Percentiles rank a stretch among this genome's conserved stretches.
Evolutionary conservation across 1,140 invertebrate species (phyloP).

Genomic region (Drosophila oshimai): DNA sequence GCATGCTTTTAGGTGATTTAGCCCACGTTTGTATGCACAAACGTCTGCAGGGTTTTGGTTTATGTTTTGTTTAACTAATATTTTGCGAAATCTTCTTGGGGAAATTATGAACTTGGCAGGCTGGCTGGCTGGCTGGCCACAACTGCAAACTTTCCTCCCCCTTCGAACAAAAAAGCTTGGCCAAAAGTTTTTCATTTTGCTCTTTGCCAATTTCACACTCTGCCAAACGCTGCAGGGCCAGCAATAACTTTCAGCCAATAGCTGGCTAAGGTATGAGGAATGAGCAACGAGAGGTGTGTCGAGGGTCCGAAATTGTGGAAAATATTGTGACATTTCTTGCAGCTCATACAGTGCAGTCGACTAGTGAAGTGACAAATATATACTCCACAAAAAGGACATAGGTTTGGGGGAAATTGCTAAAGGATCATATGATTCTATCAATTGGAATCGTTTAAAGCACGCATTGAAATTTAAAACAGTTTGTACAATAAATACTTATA

Average conservation of each 20-base stretch:
- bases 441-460: not conserved
- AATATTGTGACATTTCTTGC: slow-evolving; percentile 35
- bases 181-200: slow-evolving; percentile 76
- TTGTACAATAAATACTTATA: too few relatives aligned
- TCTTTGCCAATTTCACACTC: slow-evolving; percentile 77
- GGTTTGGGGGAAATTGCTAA: not conserved
- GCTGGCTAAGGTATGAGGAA: slow-evolving; percentile 30
- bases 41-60: slow-evolving; percentile 77
- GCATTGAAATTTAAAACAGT: too few relatives aligned
- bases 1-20: slow-evolving; percentile 81
- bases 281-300: slow-evolving; percentile 27
- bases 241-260: slow-evolving; percentile 61
- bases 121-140: slow-evolving; percentile 1
- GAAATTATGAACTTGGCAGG: slow-evolving; percentile 67
- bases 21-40: slow-evolving; percentile 75
- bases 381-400: not conserved
- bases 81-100: slow-evolving; percentile 72
- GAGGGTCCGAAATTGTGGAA: slow-evolving; percentile 27
- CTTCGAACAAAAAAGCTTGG: slow-evolving; percentile 7
- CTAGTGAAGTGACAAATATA: not conserved
- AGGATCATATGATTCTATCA: not conserved
- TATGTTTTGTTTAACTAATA: slow-evolving; percentile 81
- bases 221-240: slow-evolving; percentile 72
- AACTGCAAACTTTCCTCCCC: slow-evolving; percentile 1
- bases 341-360: not conserved